Base-by-base conservation (phyloP, 1,140 invertebrate species). In the Papilio helenus region DNA sequence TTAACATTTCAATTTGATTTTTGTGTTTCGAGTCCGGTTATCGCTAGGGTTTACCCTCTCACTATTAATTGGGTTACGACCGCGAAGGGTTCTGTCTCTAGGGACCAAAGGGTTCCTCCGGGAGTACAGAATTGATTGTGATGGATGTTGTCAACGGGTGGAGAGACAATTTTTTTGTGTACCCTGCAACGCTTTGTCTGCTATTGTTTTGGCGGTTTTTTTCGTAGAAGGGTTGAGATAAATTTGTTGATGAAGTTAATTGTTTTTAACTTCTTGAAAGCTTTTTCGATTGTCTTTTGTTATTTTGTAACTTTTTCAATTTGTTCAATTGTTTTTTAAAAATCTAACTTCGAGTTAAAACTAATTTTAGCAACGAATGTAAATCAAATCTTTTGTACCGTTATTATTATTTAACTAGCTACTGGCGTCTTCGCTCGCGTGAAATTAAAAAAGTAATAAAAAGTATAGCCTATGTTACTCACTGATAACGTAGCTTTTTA, bases 1-100 rank as follows among this genome's bases (percentile, higher is more conserved):
- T 76, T 76, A 55, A 76, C 74, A 61, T 76, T 76, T 76, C 74
- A 76, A 76, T 76, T 76, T 76, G 74, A 76, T 55, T 76, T 76
- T 61, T 74, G 72, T 49, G 23, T 74, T 8, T 9, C 34, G 49
- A 76, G 73, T 55, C 49, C 72, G 72, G 72, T 74, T 58, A 16
- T 10, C 29, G 39, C 16, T 58, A 55, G 49, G 46, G 49, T 39
- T 58, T 55, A 76, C 74, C 74, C 74, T 76, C 74, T 58, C 51
- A 76, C 51, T 39, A 76, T 55, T 76, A 76, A 76, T 76, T 76
- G 74, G 74, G 74, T 76, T 76, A 76, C 51, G 51, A 55, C 73
- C 73, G 26, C 46, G 49, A 51, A 76, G 73, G 73, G 73, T 51
- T 51, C 18, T 29, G 3, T 23, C 74, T 58, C 74, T 16, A 51